Evolutionary conservation across 2,888 invertebrate species (phyloP).

Genomic region (Eupithecia abbreviata): DNA sequence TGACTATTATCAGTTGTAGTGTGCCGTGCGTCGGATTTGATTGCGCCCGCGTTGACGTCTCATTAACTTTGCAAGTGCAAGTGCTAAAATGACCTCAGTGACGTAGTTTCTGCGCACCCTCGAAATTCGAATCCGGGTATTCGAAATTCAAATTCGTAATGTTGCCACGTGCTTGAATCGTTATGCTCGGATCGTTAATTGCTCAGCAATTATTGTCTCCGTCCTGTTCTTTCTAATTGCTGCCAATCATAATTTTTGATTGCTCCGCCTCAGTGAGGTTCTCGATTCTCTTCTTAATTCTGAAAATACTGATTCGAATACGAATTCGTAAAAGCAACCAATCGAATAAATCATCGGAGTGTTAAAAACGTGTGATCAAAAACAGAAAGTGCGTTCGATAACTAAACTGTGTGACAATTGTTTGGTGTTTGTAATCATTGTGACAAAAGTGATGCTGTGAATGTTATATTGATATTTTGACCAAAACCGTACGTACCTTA

Average conservation of each 20-base stretch:
- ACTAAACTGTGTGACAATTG: constrained; percentile 61
- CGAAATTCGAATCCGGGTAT: constrained; percentile 51
- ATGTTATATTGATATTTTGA: constrained; percentile 56
- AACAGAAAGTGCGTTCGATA: constrained; percentile 43
- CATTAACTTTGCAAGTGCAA: constrained; percentile 51
- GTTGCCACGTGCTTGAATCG: constrained; percentile 74
- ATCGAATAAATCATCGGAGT: constrained; percentile 33
- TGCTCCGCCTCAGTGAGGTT: constrained; percentile 50
- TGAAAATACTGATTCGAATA: constrained; percentile 26
- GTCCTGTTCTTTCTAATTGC: constrained; percentile 73
- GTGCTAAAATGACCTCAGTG: constrained; percentile 77
- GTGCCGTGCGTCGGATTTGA: constrained; percentile 71
- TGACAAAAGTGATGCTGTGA: constrained; percentile 77
- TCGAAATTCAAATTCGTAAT: constrained; percentile 56
- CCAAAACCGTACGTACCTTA: constrained; percentile 69
- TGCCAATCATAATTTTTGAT: constrained; percentile 63
- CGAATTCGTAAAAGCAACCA: constrained; percentile 34
- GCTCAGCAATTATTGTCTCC: constrained; percentile 69
- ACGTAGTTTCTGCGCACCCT: constrained; percentile 61
- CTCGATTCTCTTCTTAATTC: constrained; percentile 48
- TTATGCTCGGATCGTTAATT: constrained; percentile 71
- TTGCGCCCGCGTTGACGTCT: constrained; percentile 53
- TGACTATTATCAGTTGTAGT: constrained; percentile 80
- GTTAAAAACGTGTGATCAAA: constrained; percentile 42
- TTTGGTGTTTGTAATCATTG: constrained; percentile 58